Evolutionary conservation across 2,113 vertebrate species (phyloP).

Genomic region (Melanocharis versteri): DNA sequence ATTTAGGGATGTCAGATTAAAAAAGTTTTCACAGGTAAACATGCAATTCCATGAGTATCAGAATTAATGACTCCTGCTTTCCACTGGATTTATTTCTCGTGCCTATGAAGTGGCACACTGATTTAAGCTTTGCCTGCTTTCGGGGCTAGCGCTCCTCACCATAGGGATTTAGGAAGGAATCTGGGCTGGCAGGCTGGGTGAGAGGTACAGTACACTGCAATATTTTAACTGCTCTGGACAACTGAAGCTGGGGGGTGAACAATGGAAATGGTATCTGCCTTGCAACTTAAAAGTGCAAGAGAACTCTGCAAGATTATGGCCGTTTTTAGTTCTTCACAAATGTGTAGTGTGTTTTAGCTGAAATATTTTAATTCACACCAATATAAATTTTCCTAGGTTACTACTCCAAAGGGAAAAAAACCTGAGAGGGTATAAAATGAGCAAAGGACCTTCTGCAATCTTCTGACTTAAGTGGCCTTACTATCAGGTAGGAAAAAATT

Average conservation of each 20-base stretch:
- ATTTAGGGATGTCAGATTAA: slow-evolving; percentile 53
- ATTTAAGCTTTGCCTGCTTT: neutral
- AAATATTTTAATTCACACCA: neutral
- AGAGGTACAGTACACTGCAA: neutral
- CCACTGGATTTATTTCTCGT: neutral
- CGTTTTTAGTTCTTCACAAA: neutral
- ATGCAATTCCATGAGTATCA: neutral
- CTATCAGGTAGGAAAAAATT: neutral
- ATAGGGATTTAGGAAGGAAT: slow-evolving; percentile 26
- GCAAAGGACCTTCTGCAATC: neutral
- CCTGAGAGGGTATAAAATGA: neutral
- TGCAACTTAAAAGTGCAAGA: neutral
- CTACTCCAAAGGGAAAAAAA: neutral
- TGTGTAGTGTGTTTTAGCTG: neutral
- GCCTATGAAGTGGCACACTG: neutral
- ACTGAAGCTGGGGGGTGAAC: neutral
- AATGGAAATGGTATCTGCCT: neutral
- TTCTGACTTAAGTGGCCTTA: neutral
- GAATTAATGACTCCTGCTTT: slow-evolving; percentile 45
- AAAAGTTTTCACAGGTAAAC: slow-evolving; percentile 59
- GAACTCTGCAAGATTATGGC: neutral
- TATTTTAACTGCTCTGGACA: neutral
- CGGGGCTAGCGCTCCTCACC: neutral
- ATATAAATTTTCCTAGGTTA: neutral
- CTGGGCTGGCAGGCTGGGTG: neutral